These are phyloP conservation scores for Aphodius granarius DNA, from an alignment of 2,888 invertebrate species.

Conservation along the genomic window DNA sequence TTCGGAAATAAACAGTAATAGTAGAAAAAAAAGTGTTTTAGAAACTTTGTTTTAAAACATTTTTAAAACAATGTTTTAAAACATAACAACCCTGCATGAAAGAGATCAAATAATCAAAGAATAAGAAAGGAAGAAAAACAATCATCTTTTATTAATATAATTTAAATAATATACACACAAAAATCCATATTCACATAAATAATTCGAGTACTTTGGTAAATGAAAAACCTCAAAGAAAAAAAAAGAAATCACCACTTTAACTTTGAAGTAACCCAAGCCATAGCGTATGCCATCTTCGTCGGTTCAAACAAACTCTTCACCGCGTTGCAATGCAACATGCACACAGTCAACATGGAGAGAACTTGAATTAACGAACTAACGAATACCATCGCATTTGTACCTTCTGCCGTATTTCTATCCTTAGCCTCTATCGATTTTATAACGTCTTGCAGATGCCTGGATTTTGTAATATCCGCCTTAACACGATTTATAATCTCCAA, in stretches of 20 bases:
- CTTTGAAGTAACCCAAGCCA: neutral
- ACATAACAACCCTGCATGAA: too few relatives aligned
- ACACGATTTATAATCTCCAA: slow-evolving; percentile 68
- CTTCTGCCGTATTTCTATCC: slow-evolving; percentile 80
- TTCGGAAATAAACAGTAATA: too few relatives aligned
- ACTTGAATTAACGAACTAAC: neutral
- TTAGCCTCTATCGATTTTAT: slow-evolving; percentile 76
- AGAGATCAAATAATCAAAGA: too few relatives aligned
- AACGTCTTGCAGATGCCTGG: slow-evolving; percentile 68
- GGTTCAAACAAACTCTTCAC: neutral
- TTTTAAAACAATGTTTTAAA: too few relatives aligned
- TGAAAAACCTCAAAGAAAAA: neutral
- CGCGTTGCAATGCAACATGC: neutral
- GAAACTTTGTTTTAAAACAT: too few relatives aligned
- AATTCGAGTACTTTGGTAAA: neutral
- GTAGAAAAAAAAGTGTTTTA: too few relatives aligned
- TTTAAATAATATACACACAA: neutral
- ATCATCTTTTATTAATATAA: neutral
- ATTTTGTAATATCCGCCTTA: slow-evolving; percentile 61
- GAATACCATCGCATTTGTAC: slow-evolving; percentile 47
- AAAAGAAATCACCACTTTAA: neutral
- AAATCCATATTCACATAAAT: neutral
- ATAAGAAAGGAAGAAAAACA: too few relatives aligned
- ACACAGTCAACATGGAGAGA: neutral
- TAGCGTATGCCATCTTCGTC: neutral